Evolutionary conservation across 2,888 invertebrate species (phyloP), one percentile per base, ranked within the genome.

Genomic region (Nemurella pictetii): DNA sequence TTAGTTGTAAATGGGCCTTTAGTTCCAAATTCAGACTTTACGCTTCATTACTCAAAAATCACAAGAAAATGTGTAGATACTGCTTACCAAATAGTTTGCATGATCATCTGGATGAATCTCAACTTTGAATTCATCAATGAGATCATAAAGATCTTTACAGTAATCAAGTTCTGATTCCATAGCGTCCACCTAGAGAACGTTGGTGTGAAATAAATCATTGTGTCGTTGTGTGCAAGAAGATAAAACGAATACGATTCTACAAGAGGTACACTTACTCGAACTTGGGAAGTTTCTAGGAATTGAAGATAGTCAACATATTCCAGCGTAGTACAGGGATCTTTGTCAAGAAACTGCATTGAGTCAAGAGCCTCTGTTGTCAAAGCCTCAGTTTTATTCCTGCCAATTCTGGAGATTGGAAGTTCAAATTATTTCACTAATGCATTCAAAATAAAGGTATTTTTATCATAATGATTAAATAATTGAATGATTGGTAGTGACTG

Each of bases 121-220:
- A 85, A 97, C 95, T 30, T 92, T 90, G 89, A 94, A 97, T 88
- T 96, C 95, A 85, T 96, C 96, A 91, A 96, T 95, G 3, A 97
- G 92, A 87, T 97, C 95, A 89, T 97, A 96, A 85, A 97, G 90
- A 88, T 97, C 96, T 87, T 96, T 95, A 5, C 96, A 93, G 89
- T 97, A 95, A 89, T 96, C 96, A 4, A 96, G 91, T 35, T 94
- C 92, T 80, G 92, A 91, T 89, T 97, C 96, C 88, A 98, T 92
- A 29, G 91, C 91, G 29, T 94, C 94, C 84, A 97, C 93, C 88
- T 94, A 87, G 4, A 87, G 4, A 82, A 82, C 55, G 0, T 32
- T 7, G 20, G 29, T 80, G n/a, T n/a, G n/a, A 78, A 29, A 29
- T n/a, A n/a, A 78, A 29, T 78, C 29, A 78, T 25, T 30, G n/a